phyloP scores from a whole-genome alignment of 2,888 invertebrate species.

The Himalopsyche japonica region DNA sequence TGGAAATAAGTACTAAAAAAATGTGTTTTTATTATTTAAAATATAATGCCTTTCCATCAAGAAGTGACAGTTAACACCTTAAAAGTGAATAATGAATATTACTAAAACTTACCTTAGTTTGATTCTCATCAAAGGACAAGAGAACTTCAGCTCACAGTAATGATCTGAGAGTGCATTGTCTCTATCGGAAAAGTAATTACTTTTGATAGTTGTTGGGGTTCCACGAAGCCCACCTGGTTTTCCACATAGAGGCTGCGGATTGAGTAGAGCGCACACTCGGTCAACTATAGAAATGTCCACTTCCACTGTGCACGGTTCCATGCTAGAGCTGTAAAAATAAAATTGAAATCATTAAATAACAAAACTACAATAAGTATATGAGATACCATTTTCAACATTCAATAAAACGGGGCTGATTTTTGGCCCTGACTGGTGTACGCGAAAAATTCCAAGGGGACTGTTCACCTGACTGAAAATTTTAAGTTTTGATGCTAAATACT shows the following conservation, averaged over 20 bases:
- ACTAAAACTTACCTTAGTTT: slow-evolving; percentile 65
- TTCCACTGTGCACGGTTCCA: slow-evolving; percentile 74
- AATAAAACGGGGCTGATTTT: too few species aligned
- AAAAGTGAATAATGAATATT: neutral
- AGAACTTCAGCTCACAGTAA: slow-evolving; percentile 55
- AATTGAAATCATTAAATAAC: neutral
- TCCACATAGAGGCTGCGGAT: slow-evolving; percentile 60
- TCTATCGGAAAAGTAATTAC: slow-evolving; percentile 51
- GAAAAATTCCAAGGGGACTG: too few species aligned
- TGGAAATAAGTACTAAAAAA: too few species aligned
- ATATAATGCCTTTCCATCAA: too few species aligned
- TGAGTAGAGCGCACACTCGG: slow-evolving; percentile 76
- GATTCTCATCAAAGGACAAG: slow-evolving; percentile 54
- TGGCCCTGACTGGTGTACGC: too few species aligned
- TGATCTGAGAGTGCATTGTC: slow-evolving; percentile 46
- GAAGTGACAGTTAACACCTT: too few species aligned
- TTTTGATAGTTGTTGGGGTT: slow-evolving; percentile 51
- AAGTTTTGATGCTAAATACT: too few species aligned
- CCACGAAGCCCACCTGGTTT: slow-evolving; percentile 49
- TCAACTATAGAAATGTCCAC: slow-evolving; percentile 87
- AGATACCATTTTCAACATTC: too few species aligned
- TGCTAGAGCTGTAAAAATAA: slow-evolving; percentile 18
- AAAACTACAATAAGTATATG: too few species aligned
- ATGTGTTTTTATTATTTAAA: too few species aligned
- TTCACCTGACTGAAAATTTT: too few species aligned